Evolutionary conservation across 2,797 vertebrate genomes (phyloP).

Genomic region (Catostomus latipinnis): DNA sequence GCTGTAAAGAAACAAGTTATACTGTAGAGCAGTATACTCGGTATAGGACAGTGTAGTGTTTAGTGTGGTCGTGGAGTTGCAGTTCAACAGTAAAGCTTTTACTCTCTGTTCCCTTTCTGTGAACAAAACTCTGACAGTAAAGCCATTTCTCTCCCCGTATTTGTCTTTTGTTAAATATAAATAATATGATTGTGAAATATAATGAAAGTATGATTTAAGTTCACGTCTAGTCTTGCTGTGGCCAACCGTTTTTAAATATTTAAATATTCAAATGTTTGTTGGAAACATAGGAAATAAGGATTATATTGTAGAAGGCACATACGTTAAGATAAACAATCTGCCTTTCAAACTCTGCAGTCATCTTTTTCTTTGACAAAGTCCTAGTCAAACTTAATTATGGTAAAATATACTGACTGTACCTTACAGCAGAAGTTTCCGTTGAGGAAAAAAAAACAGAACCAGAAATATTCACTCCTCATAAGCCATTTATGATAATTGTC

Average conservation of each 20-base stretch:
- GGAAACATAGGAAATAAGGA: conserved; percentile 31
- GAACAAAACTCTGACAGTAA: neutral
- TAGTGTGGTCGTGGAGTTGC: too few relatives aligned
- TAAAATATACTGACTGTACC: conserved; percentile 35
- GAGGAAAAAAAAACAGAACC: conserved; percentile 38
- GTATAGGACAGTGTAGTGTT: too few relatives aligned
- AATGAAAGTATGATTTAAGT: neutral
- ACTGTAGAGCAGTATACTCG: too few relatives aligned
- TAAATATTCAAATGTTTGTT: conserved; percentile 10
- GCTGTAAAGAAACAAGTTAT: too few relatives aligned
- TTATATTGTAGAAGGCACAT: neutral
- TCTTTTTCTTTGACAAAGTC: conserved; percentile 28
- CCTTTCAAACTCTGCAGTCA: conserved; percentile 22
- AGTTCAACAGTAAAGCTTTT: too few relatives aligned
- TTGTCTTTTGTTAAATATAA: neutral
- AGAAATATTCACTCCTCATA: conserved; percentile 40
- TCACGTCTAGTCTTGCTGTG: neutral
- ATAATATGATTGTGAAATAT: neutral
- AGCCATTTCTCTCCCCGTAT: neutral
- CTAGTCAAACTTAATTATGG: conserved; percentile 39
- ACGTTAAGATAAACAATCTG: conserved; percentile 31
- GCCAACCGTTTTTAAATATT: neutral
- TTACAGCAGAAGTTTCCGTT: conserved; percentile 37
- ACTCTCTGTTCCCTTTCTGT: too few relatives aligned
- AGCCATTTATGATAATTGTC: conserved; percentile 28